These are phyloP conservation scores for Xenopus borealis DNA, from an alignment of 2,113 vertebrate species.

Conservation along the genomic window DNA sequence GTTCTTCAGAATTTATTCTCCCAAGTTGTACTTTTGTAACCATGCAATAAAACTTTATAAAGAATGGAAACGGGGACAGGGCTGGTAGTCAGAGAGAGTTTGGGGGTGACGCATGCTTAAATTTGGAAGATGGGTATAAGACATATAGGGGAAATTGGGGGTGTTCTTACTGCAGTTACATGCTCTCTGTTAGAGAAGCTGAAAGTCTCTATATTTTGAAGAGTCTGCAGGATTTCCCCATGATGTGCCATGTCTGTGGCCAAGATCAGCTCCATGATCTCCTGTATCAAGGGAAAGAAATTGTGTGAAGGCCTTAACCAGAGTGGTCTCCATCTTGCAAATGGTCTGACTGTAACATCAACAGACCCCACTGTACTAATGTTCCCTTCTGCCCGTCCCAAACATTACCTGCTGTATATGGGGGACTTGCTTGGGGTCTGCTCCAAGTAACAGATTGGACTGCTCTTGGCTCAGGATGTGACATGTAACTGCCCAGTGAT, in stretches of 20 bases:
- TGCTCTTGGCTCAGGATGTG: slow-evolving; percentile 85
- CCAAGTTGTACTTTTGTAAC: no score
- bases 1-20: no score
- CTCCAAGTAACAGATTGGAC: slow-evolving; percentile 86
- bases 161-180: neutral
- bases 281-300: neutral
- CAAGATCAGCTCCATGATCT: neutral
- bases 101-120: no score
- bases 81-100: no score
- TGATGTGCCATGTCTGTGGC: neutral
- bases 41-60: no score
- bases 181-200: neutral
- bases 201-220: neutral
- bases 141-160: no score
- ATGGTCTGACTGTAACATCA: no score
- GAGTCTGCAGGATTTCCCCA: neutral
- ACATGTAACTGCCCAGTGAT: slow-evolving; percentile 93
- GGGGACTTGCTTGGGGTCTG: slow-evolving; percentile 78
- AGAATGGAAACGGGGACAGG: no score
- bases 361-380: no score
- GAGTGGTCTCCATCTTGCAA: no score
- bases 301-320: neutral
- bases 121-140: no score
- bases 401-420: slow-evolving; percentile 82
- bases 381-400: no score